Conservation (phyloP, 2,113 vertebrate genomes). For the Atrichornis clamosus region DNA sequence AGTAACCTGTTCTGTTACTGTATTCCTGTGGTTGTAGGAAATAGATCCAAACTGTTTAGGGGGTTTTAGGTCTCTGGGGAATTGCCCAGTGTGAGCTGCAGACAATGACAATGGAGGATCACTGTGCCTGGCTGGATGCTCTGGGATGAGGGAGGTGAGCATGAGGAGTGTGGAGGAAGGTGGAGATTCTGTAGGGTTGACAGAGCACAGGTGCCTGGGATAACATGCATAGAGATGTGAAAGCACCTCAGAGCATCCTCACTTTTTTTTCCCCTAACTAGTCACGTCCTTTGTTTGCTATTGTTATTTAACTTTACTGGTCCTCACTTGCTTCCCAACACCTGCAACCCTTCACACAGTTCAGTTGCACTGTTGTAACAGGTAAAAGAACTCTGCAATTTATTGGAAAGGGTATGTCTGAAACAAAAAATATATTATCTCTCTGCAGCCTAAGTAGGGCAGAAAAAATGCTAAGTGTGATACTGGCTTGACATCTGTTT, state of each 20-base stretch:
- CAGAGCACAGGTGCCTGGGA: rapidly evolving
- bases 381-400: not conserved
- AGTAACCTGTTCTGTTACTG: not conserved
- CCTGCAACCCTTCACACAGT: not conserved
- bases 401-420: not conserved
- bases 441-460: not conserved
- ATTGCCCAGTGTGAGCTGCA: not conserved
- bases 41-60: not conserved
- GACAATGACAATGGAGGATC: not conserved
- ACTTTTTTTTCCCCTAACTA: not conserved
- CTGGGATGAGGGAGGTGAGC: not conserved
- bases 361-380: not conserved
- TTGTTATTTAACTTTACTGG: not conserved
- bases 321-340: not conserved
- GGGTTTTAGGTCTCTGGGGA: not conserved
- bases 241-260: not conserved
- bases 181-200: not conserved
- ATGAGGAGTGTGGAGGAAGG: not conserved
- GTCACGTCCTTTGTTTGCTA: not conserved
- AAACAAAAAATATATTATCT: not conserved
- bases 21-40: not conserved
- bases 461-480: not conserved
- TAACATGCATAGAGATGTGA: rapidly evolving
- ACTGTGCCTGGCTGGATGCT: not conserved
- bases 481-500: not conserved